A percentile compares a stretch with the other conserved stretches of the same genome.
Conservation (phyloP, 2,113 vertebrate genomes). For the Gracilinanus agilis region DNA sequence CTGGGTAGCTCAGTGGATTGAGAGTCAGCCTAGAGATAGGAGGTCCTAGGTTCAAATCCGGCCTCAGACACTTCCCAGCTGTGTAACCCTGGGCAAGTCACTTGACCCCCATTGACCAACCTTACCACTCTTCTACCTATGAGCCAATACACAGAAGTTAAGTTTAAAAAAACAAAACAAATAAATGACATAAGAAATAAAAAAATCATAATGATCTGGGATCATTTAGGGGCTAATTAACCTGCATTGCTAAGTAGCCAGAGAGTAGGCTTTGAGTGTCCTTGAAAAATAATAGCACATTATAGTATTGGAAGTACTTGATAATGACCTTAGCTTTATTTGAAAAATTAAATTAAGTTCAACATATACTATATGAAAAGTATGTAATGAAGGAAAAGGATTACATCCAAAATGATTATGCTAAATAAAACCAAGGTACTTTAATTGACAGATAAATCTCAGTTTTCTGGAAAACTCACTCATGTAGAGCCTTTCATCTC, state of each 20-base stretch:
- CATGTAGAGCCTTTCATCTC: background rate
- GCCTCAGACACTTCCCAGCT: no score
- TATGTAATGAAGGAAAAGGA: background rate
- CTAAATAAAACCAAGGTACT: background rate
- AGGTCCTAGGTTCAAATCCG: no score
- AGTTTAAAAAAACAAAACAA: no score
- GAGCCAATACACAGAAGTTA: no score
- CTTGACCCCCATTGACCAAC: no score
- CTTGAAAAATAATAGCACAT: background rate
- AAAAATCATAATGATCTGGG: background rate
- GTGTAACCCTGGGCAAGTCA: no score
- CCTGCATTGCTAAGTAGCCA: background rate
- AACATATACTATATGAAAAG: background rate
- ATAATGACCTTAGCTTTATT: background rate
- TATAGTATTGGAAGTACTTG: background rate
- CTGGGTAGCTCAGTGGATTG: no score
- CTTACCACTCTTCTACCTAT: no score
- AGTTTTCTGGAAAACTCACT: background rate
- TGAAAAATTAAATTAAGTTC: background rate
- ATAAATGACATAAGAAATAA: no score
- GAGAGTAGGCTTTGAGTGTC: background rate
- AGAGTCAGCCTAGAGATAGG: no score
- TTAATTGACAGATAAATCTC: background rate
- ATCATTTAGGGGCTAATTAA: background rate
- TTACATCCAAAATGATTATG: background rate